Evolutionary conservation across 2,888 invertebrate genomes (phyloP), one percentile per base, ranked within the genome.

Genomic region (Protodeltote pygarga): DNA sequence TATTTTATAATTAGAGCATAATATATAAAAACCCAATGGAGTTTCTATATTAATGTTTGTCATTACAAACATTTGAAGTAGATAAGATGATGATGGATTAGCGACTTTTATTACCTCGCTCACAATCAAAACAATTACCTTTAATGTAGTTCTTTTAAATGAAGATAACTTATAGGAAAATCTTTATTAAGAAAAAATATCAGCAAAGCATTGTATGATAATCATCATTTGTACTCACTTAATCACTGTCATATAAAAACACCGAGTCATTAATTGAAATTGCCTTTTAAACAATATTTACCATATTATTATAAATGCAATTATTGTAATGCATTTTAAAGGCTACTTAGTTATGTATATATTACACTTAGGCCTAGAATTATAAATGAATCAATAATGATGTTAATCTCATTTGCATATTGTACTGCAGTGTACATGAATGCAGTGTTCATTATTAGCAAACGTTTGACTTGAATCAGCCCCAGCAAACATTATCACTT

Each of bases 401-500:
- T 24, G 39, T n/a, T 29, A 38, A 52, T 42, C 34, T 2, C 23
- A 61, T 61, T 54, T 33, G 41, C 41, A 61, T 45, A 45, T 40
- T 40, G 44, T 33, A 38, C 27, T 16, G 25, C 16, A 51, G 23
- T 57, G 45, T 38, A 60, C 37, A 41, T 46, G 40, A 54, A 31
- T 38, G 33, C 37, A 32, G 19, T 41, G 60, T 51, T n/a, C n/a
- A n/a, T n/a, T n/a, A n/a, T n/a, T 51, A 59, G 61, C 41, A 38
- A 65, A 60, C 44, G 61, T 55, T 47, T 50, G 54, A 46, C 45
- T 44, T 48, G 48, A 57, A 29, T 27, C 46, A 49, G 41, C 68
- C 77, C 83, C 81, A 78, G 70, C 80, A 77, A 84, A 83, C 78
- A 84, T 78, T 90, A 90, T 91, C 89, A 79, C 76, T 65, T 73